Evolutionary conservation across 2,888 invertebrate species (phyloP), one percentile per base, ranked within the genome.

Genomic region (Oxystoma pomonae): DNA sequence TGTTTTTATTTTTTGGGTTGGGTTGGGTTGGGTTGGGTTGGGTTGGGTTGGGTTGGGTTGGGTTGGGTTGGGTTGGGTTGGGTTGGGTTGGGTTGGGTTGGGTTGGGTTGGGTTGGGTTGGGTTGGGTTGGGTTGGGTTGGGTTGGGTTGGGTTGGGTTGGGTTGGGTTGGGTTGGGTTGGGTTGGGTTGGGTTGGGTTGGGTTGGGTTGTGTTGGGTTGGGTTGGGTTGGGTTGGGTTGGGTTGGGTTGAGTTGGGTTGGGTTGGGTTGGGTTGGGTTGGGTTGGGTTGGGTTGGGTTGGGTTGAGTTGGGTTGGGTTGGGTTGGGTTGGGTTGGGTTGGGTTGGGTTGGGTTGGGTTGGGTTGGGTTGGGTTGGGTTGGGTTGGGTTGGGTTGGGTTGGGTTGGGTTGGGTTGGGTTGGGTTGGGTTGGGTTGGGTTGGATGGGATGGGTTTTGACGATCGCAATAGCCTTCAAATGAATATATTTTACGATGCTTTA

Each of bases 81-180:
- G 57, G 57, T 20, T 57, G 19, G 21, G 57, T 19, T 57, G 19
- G n/a, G 57, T 19, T 81, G 0, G 84, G 81, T 64, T 81, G 79
- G 0, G 82, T 77, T 79, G 0, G 82, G 67, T 61, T 67, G 60
- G 1, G 65, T 19, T 58, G 16, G 21, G 58, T 19, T 58, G 16
- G 21, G 58, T 19, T 35, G 19, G 9, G 57, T 19, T 20, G 19
- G 9, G 57, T 19, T 20, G 19, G n/a, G 57, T 19, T 57, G 18
- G 18, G 57, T n/a, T 17, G 22, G 19, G 22, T 16, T 16, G 21
- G 20, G 51, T 49, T 60, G 17, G 51, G 50, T 50, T 59, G 61
- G 18, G 57, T n/a, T 57, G n/a, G 18, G 57, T n/a, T 35, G 35
- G 35, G 35, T 35, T 53, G 16, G 53, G 53, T n/a, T 53, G 16